Percentiles rank a stretch among this genome's conserved stretches.
These are phyloP conservation scores for Uria aalge DNA, from an alignment of 2,113 vertebrate genomes.

Conservation along the genomic window DNA sequence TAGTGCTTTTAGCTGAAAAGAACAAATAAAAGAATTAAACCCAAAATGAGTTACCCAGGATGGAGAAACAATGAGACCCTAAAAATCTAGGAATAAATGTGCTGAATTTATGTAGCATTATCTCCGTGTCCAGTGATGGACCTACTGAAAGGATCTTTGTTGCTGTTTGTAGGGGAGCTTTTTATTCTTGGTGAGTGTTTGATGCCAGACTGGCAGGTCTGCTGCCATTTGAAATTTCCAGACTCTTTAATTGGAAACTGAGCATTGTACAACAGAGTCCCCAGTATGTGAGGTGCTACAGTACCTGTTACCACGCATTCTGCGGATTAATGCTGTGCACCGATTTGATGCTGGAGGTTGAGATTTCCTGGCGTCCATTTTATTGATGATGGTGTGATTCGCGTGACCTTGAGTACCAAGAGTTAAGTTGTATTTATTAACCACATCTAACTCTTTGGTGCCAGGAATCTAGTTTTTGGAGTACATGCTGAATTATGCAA, in stretches of 20 bases:
- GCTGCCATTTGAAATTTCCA: not conserved
- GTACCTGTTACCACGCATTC: rapidly evolving
- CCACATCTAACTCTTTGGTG: not conserved
- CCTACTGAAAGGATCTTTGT: not conserved
- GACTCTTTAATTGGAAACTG: not conserved
- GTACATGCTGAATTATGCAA: not conserved
- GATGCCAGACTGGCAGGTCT: not conserved
- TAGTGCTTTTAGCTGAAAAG: not conserved
- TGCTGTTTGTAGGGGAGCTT: not conserved
- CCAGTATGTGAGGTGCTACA: not conserved
- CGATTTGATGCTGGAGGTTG: not conserved
- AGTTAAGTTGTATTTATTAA: not conserved
- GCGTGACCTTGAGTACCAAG: not conserved
- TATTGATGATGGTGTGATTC: not conserved
- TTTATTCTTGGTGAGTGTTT: not conserved
- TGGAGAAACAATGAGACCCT: not conserved
- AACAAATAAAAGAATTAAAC: not conserved
- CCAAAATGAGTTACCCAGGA: not conserved
- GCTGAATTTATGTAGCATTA: not conserved
- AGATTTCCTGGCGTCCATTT: not conserved
- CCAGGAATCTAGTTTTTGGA: conserved; percentile 15
- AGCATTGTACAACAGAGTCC: not conserved
- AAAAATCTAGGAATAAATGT: not conserved
- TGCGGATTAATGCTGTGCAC: rapidly evolving
- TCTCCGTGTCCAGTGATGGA: not conserved